A percentile compares a stretch with the other conserved stretches of the same genome.
These are phyloP conservation scores for Augochlora pura DNA, from an alignment of 1,140 invertebrate species.

Conservation along the genomic window DNA sequence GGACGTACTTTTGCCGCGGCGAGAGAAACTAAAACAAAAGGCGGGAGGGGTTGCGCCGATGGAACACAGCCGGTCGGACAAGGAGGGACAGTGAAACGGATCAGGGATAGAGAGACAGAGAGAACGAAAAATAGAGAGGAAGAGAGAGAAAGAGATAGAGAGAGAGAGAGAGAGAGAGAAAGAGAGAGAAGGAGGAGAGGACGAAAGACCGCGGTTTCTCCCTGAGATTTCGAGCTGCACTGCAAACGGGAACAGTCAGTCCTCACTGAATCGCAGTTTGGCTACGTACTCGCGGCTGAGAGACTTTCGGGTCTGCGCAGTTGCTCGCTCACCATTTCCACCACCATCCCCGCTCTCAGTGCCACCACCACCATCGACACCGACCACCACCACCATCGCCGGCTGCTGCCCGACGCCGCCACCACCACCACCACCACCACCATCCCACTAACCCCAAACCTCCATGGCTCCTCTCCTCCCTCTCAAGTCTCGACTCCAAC, in stretches of 20 bases:
- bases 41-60: slow-evolving; percentile 19
- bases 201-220: slow-evolving; percentile 66
- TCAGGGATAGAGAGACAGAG: slow-evolving; percentile 31
- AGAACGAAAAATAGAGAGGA: slow-evolving; percentile 39
- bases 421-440: slow-evolving; percentile 57
- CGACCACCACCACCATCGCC: slow-evolving; percentile 20
- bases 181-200: slow-evolving; percentile 48
- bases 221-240: slow-evolving; percentile 71
- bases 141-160: slow-evolving; percentile 46
- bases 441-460: slow-evolving; percentile 66
- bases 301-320: slow-evolving; percentile 74
- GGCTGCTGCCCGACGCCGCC: slow-evolving; percentile 49
- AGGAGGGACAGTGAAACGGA: slow-evolving; percentile 11
- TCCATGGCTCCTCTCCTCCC: slow-evolving; percentile 48
- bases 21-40: slow-evolving; percentile 42
- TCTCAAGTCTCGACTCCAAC: slow-evolving; percentile 57
- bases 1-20: slow-evolving; percentile 36
- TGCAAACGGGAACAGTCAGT: slow-evolving; percentile 73
- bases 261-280: slow-evolving; percentile 74
- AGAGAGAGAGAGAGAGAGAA: slow-evolving; percentile 31
- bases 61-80: not conserved
- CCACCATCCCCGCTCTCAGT: slow-evolving; percentile 33
- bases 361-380: slow-evolving; percentile 37
- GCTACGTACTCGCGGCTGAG: slow-evolving; percentile 70
- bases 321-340: slow-evolving; percentile 58